Base-by-base conservation (phyloP, 2,797 vertebrate genomes). In the Mastacembelus armatus region DNA sequence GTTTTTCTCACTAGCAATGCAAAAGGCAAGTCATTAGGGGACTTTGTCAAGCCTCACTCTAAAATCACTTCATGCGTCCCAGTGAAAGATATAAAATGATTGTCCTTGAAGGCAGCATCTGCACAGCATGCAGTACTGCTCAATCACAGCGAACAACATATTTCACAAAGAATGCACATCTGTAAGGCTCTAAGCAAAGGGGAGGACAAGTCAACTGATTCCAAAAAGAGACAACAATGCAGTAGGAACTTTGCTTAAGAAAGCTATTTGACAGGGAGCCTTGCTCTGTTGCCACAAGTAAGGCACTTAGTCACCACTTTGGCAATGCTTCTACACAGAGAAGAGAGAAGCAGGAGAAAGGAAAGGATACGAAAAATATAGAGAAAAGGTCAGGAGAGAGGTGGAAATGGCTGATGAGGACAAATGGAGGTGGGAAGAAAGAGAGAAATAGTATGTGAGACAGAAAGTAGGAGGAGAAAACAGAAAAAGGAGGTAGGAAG, bases 291-390 rank as follows among this genome's bases (percentile, higher is more conserved):
- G 90, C 85, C 84, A 54, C 57, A 33, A 80, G 88, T 82, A 3
- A 84, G 43, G 65, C 66, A 82, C 77, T 84, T 85, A 84, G 84
- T 90, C 83, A 89, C 77, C 80, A 74, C 71, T 84, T 87, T 88
- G 82, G 77, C 83, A 89, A 71, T 7, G 67, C 47, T 78, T 88
- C 56, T 71, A 72, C 64, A 75, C 56, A 38, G 59, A 80, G 76
- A 58, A 44, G 51, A 74, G 52, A 56, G 58, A 66, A 57, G 67
- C 56, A 27, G 24, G 32, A 73, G 47, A 52, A 57, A 33, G 27
- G 39, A 77, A 69, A 54, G 48, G 75, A 45, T 40, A 50, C 61
- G 40, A 62, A 67, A 66, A 63, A 72, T 56, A 62, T 35, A 66
- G 58, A 80, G 33, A 56, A 16, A 44, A 74, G 65, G 58, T 70